A percentile compares a stretch with the other conserved stretches of the same genome.
Conservation (phyloP, 2,888 invertebrate species). For the Epirrhoe alternata region DNA sequence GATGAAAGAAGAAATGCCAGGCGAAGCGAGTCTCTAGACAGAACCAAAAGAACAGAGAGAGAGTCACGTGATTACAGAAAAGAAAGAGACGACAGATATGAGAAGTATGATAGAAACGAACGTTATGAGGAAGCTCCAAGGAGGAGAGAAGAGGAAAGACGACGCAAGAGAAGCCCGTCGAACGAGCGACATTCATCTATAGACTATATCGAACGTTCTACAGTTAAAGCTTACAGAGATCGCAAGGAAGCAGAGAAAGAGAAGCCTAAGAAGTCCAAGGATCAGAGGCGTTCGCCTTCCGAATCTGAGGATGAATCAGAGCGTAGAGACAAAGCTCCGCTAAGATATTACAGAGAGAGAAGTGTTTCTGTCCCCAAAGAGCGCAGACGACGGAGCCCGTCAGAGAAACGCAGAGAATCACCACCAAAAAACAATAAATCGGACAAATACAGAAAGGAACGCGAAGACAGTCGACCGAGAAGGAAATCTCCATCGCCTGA, state of each 20-base stretch:
- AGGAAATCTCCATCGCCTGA: conserved; percentile 24
- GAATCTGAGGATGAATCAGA: conserved; percentile 67
- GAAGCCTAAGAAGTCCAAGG: conserved; percentile 58
- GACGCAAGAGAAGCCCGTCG: conserved; percentile 59
- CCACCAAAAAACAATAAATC: conserved; percentile 54
- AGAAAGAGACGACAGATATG: conserved; percentile 49
- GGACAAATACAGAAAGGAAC: conserved; percentile 59
- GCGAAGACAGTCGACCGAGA: conserved; percentile 52
- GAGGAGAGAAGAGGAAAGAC: conserved; percentile 41
- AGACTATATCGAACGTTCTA: conserved; percentile 61
- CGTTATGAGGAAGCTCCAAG: conserved; percentile 55
- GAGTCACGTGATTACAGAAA: conserved; percentile 54
- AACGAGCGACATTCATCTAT: conserved; percentile 62
- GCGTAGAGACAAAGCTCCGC: conserved; percentile 53
- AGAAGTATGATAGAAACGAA: conserved; percentile 52
- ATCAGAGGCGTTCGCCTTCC: conserved; percentile 58
- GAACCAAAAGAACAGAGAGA: conserved; percentile 51
- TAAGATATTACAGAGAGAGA: conserved; percentile 57
- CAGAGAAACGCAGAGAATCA: conserved; percentile 58
- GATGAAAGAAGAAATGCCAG: conserved; percentile 54
- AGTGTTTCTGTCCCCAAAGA: conserved; percentile 52
- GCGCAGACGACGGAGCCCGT: conserved; percentile 57
- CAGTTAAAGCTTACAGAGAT: conserved; percentile 56
- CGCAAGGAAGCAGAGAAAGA: conserved; percentile 63
- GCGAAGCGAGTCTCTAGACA: conserved; percentile 51